Evolutionary conservation across 2,113 vertebrate genomes (phyloP).

Genomic region (Fulica atra): DNA sequence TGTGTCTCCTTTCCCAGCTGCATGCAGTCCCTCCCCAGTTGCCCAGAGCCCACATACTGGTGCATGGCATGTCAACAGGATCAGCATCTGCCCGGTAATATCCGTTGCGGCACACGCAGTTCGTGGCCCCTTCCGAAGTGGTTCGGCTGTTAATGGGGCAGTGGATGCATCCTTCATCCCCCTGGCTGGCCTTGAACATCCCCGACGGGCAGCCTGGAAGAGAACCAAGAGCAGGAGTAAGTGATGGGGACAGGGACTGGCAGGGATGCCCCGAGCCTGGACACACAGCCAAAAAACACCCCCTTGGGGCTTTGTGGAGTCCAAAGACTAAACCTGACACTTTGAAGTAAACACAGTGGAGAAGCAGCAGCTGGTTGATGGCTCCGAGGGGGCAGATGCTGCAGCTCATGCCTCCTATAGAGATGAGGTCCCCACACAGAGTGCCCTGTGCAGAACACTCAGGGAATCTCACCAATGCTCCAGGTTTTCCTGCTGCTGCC

Average conservation of each 20-base stretch:
- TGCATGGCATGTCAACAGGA: constrained; percentile 90
- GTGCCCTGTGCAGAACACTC: too few species aligned
- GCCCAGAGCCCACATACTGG: constrained; percentile 79
- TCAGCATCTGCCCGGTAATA: constrained; percentile 90
- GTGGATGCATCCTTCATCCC: constrained; percentile 86
- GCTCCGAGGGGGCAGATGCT: neutral
- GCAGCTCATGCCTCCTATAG: neutral
- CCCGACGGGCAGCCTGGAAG: constrained; percentile 86
- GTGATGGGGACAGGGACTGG: neutral
- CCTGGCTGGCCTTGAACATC: constrained; percentile 90
- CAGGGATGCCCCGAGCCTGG: neutral
- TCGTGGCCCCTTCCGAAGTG: constrained; percentile 87
- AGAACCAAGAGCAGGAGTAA: neutral
- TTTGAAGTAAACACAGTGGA: neutral
- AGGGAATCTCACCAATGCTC: too few species aligned
- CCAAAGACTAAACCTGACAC: neutral
- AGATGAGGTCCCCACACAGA: too few species aligned
- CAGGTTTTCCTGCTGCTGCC: too few species aligned
- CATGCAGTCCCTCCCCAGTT: fast-evolving
- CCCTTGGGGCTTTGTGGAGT: neutral
- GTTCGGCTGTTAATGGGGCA: constrained; percentile 94
- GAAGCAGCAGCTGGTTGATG: neutral
- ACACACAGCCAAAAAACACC: neutral
- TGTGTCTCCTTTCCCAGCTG: neutral
- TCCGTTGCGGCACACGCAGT: constrained; percentile 86